Evolutionary conservation across 2,113 vertebrate species (phyloP), one percentile per base, ranked within the genome.

Genomic region (Platichthys stellatus): DNA sequence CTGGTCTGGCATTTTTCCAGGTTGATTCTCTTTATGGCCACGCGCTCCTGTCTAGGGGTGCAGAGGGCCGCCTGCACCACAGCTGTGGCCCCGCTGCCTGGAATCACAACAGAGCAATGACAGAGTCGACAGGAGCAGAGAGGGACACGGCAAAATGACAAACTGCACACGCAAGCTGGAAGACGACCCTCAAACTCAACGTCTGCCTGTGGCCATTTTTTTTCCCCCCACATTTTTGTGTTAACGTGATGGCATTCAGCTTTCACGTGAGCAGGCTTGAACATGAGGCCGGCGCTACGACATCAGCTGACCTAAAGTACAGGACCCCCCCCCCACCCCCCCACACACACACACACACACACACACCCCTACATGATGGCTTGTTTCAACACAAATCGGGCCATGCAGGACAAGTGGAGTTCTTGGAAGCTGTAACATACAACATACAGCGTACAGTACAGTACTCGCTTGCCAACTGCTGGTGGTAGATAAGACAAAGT

Each of bases 1-100:
- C 97, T 99, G 89, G 98, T 99, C 92, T 99, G 98, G 95, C 98
- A 99, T 95, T 99, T 99, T 93, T 99, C 98, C 95, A 99, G 90
- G 94, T 99, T 99, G 94, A 99, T 99, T 89, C 98, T 95, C 93
- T 99, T 99, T 94, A 99, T 98, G 90, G 98, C 98, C 80, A 99
- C 98, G 0, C 97, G 96, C 90, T 99, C 98, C 91, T 97, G 96
- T 91, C 97, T 95, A 86, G 97, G 97, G 93, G 95, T 95, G 90
- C 97, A 99, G 20, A 99, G 95, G 0, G 98, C 98, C 35, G 98
- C 98, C 94, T 99, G 98, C 60, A 99, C 98, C 86, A 99, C 97
- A 20, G 98, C 98, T 73, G 98, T 99, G 83, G 98, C 98, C 83
- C 98, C 98, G 0, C 98, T 99, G 72, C 98, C 98, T 99, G 93